Evolutionary conservation across 2,888 invertebrate genomes (phyloP).

Genomic region (Diplolepis rosae): DNA sequence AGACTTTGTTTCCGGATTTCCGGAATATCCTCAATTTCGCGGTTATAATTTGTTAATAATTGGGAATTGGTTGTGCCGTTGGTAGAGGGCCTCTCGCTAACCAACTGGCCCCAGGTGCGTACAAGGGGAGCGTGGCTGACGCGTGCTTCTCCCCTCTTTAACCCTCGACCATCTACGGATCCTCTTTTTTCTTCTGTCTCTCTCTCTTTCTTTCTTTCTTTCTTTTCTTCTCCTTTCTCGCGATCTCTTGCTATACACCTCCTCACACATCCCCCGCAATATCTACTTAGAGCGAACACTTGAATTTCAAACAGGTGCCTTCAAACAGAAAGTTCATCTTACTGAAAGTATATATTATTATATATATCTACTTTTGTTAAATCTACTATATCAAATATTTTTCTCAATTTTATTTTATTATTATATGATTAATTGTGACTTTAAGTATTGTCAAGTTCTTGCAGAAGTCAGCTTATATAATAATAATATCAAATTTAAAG

Average conservation of each 20-base stretch:
- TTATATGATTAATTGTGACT: too few species aligned
- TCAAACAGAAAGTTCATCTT: conserved; percentile 15
- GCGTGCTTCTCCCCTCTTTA: conserved; percentile 56
- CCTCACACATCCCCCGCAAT: conserved; percentile 25
- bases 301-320: conserved; percentile 28
- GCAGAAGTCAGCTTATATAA: too few species aligned
- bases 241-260: not conserved
- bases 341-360: too few species aligned
- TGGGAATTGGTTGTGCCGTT: conserved; percentile 63
- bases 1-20: conserved; percentile 60
- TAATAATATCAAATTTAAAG: too few species aligned
- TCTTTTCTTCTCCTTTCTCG: conserved; percentile 20
- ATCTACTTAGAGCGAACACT: conserved; percentile 5
- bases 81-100: conserved; percentile 50
- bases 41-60: conserved; percentile 69
- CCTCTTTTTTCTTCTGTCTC: conserved; percentile 35
- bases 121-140: conserved; percentile 56
- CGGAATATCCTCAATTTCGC: conserved; percentile 63
- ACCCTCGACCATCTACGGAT: conserved; percentile 50
- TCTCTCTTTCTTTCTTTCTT: not conserved
- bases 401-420: too few species aligned
- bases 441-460: too few species aligned
- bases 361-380: too few species aligned
- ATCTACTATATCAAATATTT: too few species aligned
- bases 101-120: conserved; percentile 58